A percentile compares a stretch with the other conserved stretches of the same genome.
Evolutionary conservation across 2,113 vertebrate genomes (phyloP).

Genomic region (Callospermophilus lateralis): DNA sequence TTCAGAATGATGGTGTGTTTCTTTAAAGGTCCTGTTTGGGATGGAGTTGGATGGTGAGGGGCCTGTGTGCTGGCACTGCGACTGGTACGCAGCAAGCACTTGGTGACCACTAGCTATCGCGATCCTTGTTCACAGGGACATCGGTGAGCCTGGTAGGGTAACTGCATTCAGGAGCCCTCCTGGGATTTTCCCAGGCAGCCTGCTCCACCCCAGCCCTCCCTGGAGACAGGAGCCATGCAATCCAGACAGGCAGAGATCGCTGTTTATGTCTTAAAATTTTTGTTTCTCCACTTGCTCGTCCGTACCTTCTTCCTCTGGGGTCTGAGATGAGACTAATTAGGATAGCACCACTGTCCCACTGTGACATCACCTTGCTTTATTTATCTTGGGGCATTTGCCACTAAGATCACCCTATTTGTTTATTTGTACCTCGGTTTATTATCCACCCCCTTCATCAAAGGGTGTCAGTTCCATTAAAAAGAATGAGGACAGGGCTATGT

Average conservation of each 20-base stretch:
- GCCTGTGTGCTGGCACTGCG: not conserved
- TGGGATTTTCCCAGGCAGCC: conserved; percentile 7
- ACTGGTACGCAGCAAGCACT: not conserved
- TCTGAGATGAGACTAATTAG: not conserved
- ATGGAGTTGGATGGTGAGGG: not conserved
- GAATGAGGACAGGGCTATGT: not conserved
- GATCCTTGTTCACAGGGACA: not conserved
- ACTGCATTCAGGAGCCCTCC: not conserved
- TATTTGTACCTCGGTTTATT: not conserved
- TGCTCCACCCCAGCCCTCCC: not conserved
- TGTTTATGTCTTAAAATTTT: not conserved
- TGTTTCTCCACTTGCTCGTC: not conserved
- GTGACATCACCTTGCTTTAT: not conserved
- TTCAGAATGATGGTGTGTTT: not conserved
- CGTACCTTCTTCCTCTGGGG: not conserved
- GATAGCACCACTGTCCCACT: not conserved
- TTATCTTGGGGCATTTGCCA: not conserved
- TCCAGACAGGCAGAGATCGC: not conserved
- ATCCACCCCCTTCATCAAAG: not conserved
- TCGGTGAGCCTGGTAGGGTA: not conserved
- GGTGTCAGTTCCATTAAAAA: not conserved
- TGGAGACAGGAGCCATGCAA: not conserved
- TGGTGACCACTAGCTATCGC: not conserved
- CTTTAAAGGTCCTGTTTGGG: not conserved
- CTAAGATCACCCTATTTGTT: not conserved